These are phyloP conservation scores for Psittacula derbiana DNA, from an alignment of 2,797 vertebrate genomes.

Conservation along the genomic window DNA sequence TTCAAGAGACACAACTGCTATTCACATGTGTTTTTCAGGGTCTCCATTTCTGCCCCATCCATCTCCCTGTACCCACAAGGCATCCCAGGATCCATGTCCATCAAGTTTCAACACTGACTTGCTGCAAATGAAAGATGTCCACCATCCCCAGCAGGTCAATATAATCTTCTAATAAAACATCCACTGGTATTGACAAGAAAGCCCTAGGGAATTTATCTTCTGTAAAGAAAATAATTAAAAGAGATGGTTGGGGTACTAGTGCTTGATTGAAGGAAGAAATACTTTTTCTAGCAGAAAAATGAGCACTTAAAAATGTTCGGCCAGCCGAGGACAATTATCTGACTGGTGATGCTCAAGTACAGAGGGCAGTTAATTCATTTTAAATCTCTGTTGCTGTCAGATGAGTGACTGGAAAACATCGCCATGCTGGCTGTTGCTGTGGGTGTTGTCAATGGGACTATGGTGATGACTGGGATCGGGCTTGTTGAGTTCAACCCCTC, in stretches of 20 bases:
- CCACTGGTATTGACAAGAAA: not conserved
- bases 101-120: not conserved
- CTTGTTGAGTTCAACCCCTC: not conserved
- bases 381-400: not conserved
- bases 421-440: not conserved
- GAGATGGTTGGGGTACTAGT: not conserved
- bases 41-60: not conserved
- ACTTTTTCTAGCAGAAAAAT: constrained; percentile 52
- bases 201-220: not conserved
- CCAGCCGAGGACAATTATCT: constrained; percentile 18
- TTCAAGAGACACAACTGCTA: constrained; percentile 15
- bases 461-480: rapidly evolving
- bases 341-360: not conserved
- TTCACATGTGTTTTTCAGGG: not conserved
- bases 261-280: constrained; percentile 18
- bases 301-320: constrained; percentile 14
- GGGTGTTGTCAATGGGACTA: not conserved
- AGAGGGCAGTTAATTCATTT: not conserved
- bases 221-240: constrained; percentile 34
- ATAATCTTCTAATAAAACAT: not conserved
- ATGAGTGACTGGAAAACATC: not conserved
- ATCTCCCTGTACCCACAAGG: not conserved
- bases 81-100: not conserved
- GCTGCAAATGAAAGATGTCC: not conserved
- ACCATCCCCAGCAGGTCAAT: not conserved